A percentile compares a stretch with the other conserved stretches of the same genome.
phyloP scores from a whole-genome alignment of 1,140 invertebrate species.

The Drosophila mauritiana region DNA sequence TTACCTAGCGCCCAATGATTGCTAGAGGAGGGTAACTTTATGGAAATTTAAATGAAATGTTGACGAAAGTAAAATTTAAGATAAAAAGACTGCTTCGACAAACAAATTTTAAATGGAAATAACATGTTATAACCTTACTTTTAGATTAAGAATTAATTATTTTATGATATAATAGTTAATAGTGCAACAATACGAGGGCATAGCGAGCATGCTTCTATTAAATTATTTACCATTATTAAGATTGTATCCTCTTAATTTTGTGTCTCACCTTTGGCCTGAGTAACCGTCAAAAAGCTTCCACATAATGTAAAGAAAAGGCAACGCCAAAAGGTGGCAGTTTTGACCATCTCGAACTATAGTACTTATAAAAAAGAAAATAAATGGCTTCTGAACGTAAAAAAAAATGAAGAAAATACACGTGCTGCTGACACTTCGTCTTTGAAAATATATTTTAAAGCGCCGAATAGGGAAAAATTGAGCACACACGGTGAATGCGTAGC shows the following conservation, averaged over 20 bases:
- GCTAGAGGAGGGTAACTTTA: background rate
- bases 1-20: background rate
- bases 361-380: slow-evolving; percentile 13
- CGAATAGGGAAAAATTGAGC: background rate
- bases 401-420: slow-evolving; percentile 31
- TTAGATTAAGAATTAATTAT: too few relatives aligned
- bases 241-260: background rate
- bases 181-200: too few relatives aligned
- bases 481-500: slow-evolving; percentile 76
- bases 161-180: too few relatives aligned
- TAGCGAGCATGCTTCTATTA: too few relatives aligned
- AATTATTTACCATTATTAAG: too few relatives aligned
- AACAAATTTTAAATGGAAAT: too few relatives aligned
- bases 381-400: slow-evolving; percentile 12
- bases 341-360: slow-evolving; percentile 46
- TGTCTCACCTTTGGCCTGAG: slow-evolving; percentile 56
- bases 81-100: too few relatives aligned
- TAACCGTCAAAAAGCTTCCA: slow-evolving; percentile 54
- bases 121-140: too few relatives aligned
- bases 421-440: background rate
- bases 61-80: too few relatives aligned
- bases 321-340: slow-evolving; percentile 45
- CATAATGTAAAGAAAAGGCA: slow-evolving; percentile 49
- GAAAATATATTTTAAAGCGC: background rate
- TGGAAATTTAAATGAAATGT: background rate